Conservation (phyloP, 2,888 invertebrate genomes). For the Apotomis capreana region DNA sequence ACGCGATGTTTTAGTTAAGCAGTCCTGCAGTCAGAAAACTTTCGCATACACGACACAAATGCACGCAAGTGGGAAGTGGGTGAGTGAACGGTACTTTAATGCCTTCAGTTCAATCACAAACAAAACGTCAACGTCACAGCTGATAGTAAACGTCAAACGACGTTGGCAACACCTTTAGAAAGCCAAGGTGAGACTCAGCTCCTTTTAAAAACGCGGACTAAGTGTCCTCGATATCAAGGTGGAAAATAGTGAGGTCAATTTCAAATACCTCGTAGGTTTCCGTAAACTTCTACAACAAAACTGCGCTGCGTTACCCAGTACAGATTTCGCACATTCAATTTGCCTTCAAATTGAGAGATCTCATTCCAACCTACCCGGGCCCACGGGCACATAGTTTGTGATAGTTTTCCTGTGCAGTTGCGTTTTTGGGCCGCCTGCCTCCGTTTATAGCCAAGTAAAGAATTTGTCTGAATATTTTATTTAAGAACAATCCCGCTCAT, state of each 20-base stretch:
- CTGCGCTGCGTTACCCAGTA: not conserved
- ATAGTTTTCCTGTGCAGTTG: too few species aligned
- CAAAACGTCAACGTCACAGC: conserved; percentile 29
- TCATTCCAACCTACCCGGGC: too few species aligned
- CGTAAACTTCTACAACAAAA: not conserved
- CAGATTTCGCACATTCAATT: not conserved
- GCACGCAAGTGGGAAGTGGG: conserved; percentile 30
- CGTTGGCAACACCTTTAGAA: conserved; percentile 20
- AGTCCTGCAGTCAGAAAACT: not conserved
- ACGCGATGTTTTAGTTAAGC: conserved; percentile 20
- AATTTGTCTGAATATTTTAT: too few species aligned
- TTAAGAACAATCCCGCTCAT: too few species aligned
- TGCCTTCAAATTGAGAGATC: too few species aligned
- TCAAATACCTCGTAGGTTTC: not conserved
- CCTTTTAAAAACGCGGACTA: conserved; percentile 14
- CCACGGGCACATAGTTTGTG: too few species aligned
- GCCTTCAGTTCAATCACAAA: conserved; percentile 18
- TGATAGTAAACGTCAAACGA: conserved; percentile 34
- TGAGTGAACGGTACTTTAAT: conserved; percentile 22
- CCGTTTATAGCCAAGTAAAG: too few species aligned
- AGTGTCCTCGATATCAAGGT: conserved; percentile 1
- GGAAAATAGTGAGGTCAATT: not conserved
- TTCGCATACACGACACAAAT: conserved; percentile 33
- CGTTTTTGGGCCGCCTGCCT: too few species aligned
- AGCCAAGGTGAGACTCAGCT: conserved; percentile 14